These are phyloP conservation scores for Delphinus delphis DNA, from an alignment of 2,113 vertebrate genomes.

Conservation along the genomic window DNA sequence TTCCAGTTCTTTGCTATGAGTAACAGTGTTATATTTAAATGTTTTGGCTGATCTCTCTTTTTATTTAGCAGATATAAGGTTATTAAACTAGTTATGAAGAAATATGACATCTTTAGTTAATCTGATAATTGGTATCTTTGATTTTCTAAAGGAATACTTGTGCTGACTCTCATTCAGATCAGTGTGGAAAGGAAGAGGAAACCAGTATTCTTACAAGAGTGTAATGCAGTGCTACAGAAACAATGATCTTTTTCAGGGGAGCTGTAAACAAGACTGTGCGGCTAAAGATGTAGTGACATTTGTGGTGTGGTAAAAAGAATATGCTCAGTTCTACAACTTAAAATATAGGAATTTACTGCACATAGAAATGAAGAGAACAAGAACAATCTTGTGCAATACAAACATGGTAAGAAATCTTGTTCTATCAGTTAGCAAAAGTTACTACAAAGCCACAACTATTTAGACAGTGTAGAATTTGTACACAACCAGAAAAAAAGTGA, in stretches of 20 bases:
- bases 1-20: slow-evolving; percentile 61
- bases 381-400: background rate
- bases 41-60: slow-evolving; percentile 78
- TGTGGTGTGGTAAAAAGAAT: background rate
- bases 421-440: background rate
- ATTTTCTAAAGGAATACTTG: slow-evolving; percentile 67
- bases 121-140: slow-evolving; percentile 70
- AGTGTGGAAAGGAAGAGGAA: background rate
- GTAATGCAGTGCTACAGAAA: background rate
- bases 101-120: slow-evolving; percentile 63
- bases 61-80: slow-evolving; percentile 80
- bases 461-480: background rate
- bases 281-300: background rate
- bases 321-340: background rate
- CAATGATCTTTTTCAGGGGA: background rate
- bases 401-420: background rate
- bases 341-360: background rate
- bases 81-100: slow-evolving; percentile 79
- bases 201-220: background rate
- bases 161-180: slow-evolving; percentile 37
- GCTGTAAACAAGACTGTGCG: background rate
- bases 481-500: background rate
- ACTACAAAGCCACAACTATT: background rate
- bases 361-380: background rate
- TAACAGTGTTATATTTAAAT: slow-evolving; percentile 75